Evolutionary conservation across 2,113 vertebrate species (phyloP), one percentile per base, ranked within the genome.

Genomic region (Pogona vitticeps): DNA sequence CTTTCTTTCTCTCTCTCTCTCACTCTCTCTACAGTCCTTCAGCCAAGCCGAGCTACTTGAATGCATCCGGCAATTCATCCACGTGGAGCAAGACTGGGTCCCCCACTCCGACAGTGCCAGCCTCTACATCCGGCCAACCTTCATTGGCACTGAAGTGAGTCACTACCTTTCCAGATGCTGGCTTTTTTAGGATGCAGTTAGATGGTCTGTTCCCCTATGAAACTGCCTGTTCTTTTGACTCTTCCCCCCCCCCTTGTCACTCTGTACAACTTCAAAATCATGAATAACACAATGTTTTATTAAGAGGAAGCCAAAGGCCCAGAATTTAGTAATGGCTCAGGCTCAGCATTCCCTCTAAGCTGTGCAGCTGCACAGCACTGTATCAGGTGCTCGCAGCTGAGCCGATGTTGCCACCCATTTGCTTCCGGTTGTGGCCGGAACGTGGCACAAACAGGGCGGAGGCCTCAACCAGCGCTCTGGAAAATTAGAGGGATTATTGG

Each of bases 111-210:
- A 87, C 0, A 88, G 93, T 0, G 95, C 96, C 92, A 99, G 98
- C 91, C 97, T 99, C 85, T 99, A 99, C 58, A 97, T 98, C 91
- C 95, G 98, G 71, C 98, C 98, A 1, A 97, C 97, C n/a, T 95
- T 97, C 80, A 97, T 99, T 0, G 98, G 98, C 3, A 97, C 86
- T 0, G 98, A 99, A 96, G 98, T 98, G 91, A 6, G 89, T 20
- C 7, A 3, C 46, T 36, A 3, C 21, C 14, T n/a, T 2, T 20
- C 26, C 36, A 52, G 1, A 21, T 58, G 38, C 23, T 5, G 33
- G 20, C 61, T 20, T 14, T 2, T 23, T 18, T 33, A 21, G 28
- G 9, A 28, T 33, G 36, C 36, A 76, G 2, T 23, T 26, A 4
- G 13, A 33, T 4, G 8, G 15, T 38, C 33, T 72, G 15, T 17